These are phyloP conservation scores for Lucinisca nassula DNA, from an alignment of 2,888 invertebrate genomes.

Conservation along the genomic window DNA sequence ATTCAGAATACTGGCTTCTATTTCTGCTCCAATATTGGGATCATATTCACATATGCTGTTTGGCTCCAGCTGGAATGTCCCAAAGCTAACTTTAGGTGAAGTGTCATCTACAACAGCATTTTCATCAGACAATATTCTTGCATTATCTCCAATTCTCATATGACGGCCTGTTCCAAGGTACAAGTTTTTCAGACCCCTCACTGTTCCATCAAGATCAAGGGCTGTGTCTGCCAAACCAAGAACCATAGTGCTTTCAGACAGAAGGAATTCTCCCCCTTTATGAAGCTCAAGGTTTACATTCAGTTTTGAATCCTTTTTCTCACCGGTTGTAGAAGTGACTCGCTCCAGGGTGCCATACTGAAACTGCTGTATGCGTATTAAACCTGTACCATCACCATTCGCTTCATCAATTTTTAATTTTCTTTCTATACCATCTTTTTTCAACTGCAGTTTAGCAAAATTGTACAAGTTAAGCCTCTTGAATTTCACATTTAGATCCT, in stretches of 20 bases:
- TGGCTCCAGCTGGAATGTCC: conserved; percentile 78
- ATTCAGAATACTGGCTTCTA: conserved; percentile 71
- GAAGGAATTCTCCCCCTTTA: conserved; percentile 79
- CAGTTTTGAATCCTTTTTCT: conserved; percentile 74
- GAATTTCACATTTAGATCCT: conserved; percentile 64
- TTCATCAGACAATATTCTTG: conserved; percentile 74
- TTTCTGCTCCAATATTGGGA: conserved; percentile 75
- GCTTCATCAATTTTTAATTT: conserved; percentile 75
- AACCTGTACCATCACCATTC: conserved; percentile 79
- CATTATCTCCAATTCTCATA: conserved; percentile 79
- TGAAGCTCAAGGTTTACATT: conserved; percentile 80
- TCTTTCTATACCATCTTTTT: conserved; percentile 67
- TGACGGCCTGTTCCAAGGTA: conserved; percentile 71
- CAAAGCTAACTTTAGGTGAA: conserved; percentile 75
- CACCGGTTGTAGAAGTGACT: conserved; percentile 31
- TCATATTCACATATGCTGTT: conserved; percentile 76
- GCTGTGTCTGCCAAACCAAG: conserved; percentile 76
- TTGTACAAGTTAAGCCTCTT: conserved; percentile 73
- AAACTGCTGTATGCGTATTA: conserved; percentile 74
- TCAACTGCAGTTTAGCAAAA: conserved; percentile 78
- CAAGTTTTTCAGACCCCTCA: conserved; percentile 77
- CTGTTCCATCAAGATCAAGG: conserved; percentile 77
- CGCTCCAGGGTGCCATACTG: conserved; percentile 79
- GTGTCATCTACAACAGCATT: conserved; percentile 58
- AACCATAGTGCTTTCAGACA: conserved; percentile 78